These are phyloP conservation scores for Drosophila neonasuta DNA, from an alignment of 2,888 invertebrate species.

Conservation along the genomic window DNA sequence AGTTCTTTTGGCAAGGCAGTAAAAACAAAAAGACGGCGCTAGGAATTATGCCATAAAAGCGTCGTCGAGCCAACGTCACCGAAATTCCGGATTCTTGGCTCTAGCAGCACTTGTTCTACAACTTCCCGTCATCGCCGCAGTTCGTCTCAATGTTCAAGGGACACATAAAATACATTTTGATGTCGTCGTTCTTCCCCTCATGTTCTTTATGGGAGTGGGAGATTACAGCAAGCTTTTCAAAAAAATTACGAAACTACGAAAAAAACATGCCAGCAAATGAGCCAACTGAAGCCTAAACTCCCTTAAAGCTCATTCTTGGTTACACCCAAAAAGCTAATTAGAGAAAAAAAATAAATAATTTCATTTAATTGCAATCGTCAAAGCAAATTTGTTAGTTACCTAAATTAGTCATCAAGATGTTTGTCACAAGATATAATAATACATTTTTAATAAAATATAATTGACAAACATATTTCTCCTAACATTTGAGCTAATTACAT, in stretches of 20 bases:
- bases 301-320: conserved; percentile 39
- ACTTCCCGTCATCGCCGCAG: conserved; percentile 46
- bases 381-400: background rate
- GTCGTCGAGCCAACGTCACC: conserved; percentile 46
- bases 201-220: conserved; percentile 21
- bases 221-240: conserved; percentile 30
- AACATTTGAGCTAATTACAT: no score
- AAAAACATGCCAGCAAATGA: conserved; percentile 49
- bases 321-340: conserved; percentile 17
- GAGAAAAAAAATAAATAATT: no score
- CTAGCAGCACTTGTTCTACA: conserved; percentile 25
- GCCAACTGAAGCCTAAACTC: conserved; percentile 32
- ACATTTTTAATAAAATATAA: background rate
- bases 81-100: conserved; percentile 2
- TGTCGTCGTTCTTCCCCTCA: conserved; percentile 8
- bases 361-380: conserved; percentile 1
- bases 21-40: conserved; percentile 64
- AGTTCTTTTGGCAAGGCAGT: conserved; percentile 44
- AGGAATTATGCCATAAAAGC: conserved; percentile 76
- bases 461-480: no score
- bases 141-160: conserved; percentile 72
- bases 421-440: background rate
- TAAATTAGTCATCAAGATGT: background rate
- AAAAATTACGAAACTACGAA: conserved; percentile 25
- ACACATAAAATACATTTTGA: conserved; percentile 64